Base-by-base conservation (phyloP, 2,113 vertebrate genomes). In the Equus quagga region DNA sequence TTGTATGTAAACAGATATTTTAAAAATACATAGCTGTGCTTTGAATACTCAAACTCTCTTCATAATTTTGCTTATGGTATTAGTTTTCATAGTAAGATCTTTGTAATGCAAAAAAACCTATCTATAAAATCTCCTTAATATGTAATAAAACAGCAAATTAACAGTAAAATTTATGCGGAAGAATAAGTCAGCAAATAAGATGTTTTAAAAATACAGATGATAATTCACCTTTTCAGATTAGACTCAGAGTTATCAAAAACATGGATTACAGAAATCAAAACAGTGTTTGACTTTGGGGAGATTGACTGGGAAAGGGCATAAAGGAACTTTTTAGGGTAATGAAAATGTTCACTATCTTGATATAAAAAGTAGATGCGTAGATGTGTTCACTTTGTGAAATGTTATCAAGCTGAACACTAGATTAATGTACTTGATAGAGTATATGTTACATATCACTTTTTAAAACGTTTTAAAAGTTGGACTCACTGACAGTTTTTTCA, bases 201-300 rank as follows among this genome's bases (percentile, higher is more conserved):
- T 33, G 36, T 78, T 84, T 89, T 33, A 26, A 88, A 92, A 83
- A 31, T 65, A 54, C 54, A 64, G 51, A 70, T 12, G 67, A 58
- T 56, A 84, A 76, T 56, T 76, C 41, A 23, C n/a, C 17, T 23
- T 41, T 21, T 76, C 41, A 89, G 41, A 69, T 69, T 60, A 83
- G 83, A 78, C 46, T 73, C 28, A 80, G 14, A 51, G 21, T 93
- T 83, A n/a, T 85, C n/a, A 26, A 79, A 96, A 96, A 24, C 64
- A 78, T 46, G 54, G 44, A 92, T 58, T 65, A 13, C 15, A 82
- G 41, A 88, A 73, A 75, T 81, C 24, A 51, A 10, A 82, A 65
- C 18, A 12, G 8, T 41, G 10, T 60, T 82, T 51, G 67, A 75
- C 49, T 92, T 18, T 60, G 31, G 24, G 24, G 26, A 23, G 15